These are phyloP conservation scores for Diglossa cyanea DNA, from an alignment of 2,797 vertebrate species.

Conservation along the genomic window DNA sequence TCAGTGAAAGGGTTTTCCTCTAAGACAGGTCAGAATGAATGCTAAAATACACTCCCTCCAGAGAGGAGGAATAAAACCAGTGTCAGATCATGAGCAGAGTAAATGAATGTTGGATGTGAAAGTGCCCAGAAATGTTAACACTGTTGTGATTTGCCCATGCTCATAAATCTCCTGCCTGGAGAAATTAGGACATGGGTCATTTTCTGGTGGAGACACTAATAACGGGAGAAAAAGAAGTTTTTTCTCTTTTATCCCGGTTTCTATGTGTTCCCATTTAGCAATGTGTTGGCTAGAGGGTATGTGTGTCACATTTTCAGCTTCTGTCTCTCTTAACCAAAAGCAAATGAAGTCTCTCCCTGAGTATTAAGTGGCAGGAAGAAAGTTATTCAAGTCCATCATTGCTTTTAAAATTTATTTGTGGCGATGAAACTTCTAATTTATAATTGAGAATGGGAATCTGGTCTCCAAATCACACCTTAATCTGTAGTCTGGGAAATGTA, in stretches of 20 bases:
- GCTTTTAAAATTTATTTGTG: background rate
- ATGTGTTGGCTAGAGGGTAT: fast-evolving
- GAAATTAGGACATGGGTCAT: background rate
- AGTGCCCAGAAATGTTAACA: background rate
- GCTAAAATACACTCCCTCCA: background rate
- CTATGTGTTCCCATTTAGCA: fast-evolving
- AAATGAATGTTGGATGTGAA: background rate
- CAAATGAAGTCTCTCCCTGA: background rate
- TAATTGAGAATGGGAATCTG: background rate
- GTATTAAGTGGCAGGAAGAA: background rate
- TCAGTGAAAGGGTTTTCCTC: background rate
- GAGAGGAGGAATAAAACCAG: background rate
- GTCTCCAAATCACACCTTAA: constrained; percentile 5
- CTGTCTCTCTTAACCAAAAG: background rate
- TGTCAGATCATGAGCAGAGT: background rate
- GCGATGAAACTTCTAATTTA: background rate
- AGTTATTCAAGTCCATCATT: background rate
- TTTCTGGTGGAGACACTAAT: background rate
- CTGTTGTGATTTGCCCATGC: background rate
- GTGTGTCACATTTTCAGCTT: background rate
- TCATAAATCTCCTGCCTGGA: background rate
- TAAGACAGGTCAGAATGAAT: background rate
- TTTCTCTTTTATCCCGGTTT: background rate
- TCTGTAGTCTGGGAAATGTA: background rate
- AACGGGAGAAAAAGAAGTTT: background rate